phyloP scores from a whole-genome alignment of 2,888 invertebrate species.

The Coelinius sp. region DNA sequence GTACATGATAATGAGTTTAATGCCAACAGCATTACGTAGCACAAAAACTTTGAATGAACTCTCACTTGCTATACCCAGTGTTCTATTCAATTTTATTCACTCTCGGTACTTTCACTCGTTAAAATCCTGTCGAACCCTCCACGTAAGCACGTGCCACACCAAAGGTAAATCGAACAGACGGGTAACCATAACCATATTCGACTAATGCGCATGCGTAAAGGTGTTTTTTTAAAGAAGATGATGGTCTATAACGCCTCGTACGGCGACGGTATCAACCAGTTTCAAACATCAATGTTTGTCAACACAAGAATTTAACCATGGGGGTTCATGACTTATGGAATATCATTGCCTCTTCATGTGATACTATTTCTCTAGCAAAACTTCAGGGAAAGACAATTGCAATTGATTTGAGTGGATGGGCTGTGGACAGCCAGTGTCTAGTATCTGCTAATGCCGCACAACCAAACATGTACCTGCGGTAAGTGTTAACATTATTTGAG shows the following conservation, averaged over 20 bases:
- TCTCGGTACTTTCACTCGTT: background rate
- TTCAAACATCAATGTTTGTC: background rate
- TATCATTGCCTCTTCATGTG: conserved; percentile 81
- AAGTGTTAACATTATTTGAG: conserved; percentile 2
- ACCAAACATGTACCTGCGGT: conserved; percentile 30
- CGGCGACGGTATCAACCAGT: too few relatives aligned
- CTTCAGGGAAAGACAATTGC: conserved; percentile 87
- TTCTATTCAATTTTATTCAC: background rate
- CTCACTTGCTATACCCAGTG: background rate
- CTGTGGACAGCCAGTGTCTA: conserved; percentile 88
- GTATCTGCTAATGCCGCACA: conserved; percentile 76
- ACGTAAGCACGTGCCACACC: conserved; percentile 48
- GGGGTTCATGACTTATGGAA: conserved; percentile 92
- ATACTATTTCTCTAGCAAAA: conserved; percentile 76
- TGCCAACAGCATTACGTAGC: background rate
- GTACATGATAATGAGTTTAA: conserved; percentile 6
- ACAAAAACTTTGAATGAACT: background rate
- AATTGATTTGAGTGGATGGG: conserved; percentile 92
- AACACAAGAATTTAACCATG: conserved; percentile 60
- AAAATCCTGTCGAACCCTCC: conserved; percentile 35
- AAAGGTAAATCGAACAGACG: conserved; percentile 1
- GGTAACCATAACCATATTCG: background rate
- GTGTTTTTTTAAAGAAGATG: too few relatives aligned
- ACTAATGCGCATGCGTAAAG: background rate
- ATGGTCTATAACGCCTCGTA: background rate